phyloP scores from a whole-genome alignment of 1,140 invertebrate genomes.

The Anadara kagoshimensis region DNA sequence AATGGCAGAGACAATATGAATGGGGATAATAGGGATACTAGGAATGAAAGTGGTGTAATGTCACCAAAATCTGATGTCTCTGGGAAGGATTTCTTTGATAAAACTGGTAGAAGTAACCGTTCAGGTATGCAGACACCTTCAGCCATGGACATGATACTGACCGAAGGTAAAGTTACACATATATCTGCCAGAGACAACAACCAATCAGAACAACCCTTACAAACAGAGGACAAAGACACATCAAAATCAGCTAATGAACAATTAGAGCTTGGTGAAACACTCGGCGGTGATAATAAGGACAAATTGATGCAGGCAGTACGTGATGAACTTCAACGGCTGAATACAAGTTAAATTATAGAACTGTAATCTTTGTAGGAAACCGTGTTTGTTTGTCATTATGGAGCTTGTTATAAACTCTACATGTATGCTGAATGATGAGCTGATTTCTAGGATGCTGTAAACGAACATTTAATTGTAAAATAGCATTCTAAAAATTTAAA shows the following conservation, averaged over 20 bases:
- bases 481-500: too few species aligned
- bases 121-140: not conserved
- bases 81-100: not conserved
- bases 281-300: not conserved
- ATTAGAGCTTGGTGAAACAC: not conserved
- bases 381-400: not conserved
- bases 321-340: constrained; percentile 19
- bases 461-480: too few species aligned
- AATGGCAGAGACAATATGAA: constrained; percentile 6
- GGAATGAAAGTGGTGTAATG: not conserved
- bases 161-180: constrained; percentile 3
- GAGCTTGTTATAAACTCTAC: not conserved
- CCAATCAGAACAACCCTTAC: not conserved
- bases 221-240: not conserved
- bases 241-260: not conserved
- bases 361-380: not conserved
- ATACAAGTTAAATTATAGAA: not conserved
- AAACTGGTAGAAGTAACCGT: too few species aligned
- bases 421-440: too few species aligned
- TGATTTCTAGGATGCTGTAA: too few species aligned
- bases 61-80: not conserved
- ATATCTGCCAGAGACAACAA: not conserved
- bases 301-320: constrained; percentile 7
- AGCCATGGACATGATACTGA: constrained; percentile 5
- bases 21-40: not conserved